Evolutionary conservation across 2,797 vertebrate species (phyloP).

Genomic region (Darevskia nairensis): DNA sequence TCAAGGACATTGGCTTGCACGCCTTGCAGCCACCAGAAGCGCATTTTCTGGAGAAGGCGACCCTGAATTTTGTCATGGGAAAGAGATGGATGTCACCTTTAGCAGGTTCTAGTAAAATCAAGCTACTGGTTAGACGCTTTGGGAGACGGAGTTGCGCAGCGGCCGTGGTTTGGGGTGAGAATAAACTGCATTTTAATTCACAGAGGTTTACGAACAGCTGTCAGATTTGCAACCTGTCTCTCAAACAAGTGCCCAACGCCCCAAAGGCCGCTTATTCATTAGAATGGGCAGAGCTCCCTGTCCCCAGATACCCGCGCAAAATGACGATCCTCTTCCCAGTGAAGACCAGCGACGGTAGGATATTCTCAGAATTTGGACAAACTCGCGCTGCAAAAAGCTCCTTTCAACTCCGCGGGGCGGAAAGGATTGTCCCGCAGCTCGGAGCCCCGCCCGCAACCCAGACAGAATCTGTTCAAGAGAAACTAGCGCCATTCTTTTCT

Average conservation of each 20-base stretch:
- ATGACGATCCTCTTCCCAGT: neutral
- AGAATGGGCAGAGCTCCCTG: neutral
- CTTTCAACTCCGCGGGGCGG: neutral
- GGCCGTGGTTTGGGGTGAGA: no score
- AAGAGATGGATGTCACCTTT: neutral
- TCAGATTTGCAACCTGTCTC: no score
- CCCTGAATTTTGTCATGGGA: neutral
- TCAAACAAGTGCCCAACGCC: no score
- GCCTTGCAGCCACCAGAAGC: neutral
- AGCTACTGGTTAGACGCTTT: neutral
- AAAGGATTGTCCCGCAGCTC: neutral
- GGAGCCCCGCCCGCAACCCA: neutral
- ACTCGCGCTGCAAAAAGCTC: neutral
- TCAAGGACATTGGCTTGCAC: neutral
- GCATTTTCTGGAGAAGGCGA: no score
- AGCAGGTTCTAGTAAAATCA: no score
- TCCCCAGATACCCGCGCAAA: neutral
- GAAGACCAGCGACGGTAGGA: neutral
- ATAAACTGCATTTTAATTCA: neutral
- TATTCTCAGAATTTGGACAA: no score
- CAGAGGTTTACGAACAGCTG: neutral
- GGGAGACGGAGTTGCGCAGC: neutral
- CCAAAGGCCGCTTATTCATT: no score
- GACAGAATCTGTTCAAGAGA: no score
- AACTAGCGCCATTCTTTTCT: no score